phyloP scores from a whole-genome alignment of 2,888 invertebrate species.

The Nomada fabriciana region DNA sequence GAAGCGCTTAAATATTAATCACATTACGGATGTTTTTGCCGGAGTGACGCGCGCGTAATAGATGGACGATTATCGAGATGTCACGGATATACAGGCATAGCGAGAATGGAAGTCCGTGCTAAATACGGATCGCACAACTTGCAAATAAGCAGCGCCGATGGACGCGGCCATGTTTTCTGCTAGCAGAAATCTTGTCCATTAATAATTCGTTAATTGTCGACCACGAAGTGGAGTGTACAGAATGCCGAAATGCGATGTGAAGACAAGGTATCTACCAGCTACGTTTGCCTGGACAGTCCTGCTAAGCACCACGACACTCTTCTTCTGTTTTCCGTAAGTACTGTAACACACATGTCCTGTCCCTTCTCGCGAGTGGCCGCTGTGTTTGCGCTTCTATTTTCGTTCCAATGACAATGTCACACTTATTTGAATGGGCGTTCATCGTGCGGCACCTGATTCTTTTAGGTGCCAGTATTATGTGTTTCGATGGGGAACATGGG shows the following conservation, averaged over 20 bases:
- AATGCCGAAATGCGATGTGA: slow-evolving; percentile 98
- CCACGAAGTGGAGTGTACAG: slow-evolving; percentile 79
- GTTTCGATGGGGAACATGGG: slow-evolving; percentile 91
- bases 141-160: slow-evolving; percentile 75
- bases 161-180: slow-evolving; percentile 84
- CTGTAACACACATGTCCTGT: slow-evolving; percentile 46
- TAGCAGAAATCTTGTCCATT: slow-evolving; percentile 82
- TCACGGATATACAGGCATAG: slow-evolving; percentile 56
- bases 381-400: slow-evolving; percentile 39
- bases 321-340: slow-evolving; percentile 99
- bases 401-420: slow-evolving; percentile 2
- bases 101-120: slow-evolving; percentile 70
- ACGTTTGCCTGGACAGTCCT: slow-evolving; percentile 99
- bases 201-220: slow-evolving; percentile 67
- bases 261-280: slow-evolving; percentile 98
- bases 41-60: slow-evolving; percentile 74
- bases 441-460: slow-evolving; percentile 73
- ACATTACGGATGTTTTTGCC: slow-evolving; percentile 75
- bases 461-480: slow-evolving; percentile 95
- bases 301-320: slow-evolving; percentile 95
- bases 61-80: slow-evolving; percentile 67
- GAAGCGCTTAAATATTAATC: slow-evolving; percentile 73
- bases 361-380: slow-evolving; percentile 19
- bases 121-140: slow-evolving; percentile 63
- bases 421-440: neutral